Evolutionary conservation across 1,140 invertebrate genomes (phyloP).

Genomic region (Aphelinus certus): DNA sequence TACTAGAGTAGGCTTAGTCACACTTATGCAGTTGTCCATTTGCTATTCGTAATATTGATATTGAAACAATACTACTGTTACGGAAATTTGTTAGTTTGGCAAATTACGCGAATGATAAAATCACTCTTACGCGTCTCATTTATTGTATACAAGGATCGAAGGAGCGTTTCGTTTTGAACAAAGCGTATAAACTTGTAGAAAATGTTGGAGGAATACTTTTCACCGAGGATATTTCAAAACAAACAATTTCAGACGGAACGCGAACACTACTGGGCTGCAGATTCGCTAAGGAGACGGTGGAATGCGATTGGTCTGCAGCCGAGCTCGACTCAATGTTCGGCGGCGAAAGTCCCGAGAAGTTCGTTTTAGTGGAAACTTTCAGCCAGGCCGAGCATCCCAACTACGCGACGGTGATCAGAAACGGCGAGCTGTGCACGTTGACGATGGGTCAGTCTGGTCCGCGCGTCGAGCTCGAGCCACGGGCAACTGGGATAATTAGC

Average conservation of each 20-base stretch:
- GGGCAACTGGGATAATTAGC: not conserved
- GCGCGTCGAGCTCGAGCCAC: not conserved
- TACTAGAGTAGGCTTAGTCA: too few relatives aligned
- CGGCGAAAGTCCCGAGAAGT: conserved; percentile 54
- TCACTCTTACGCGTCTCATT: too few relatives aligned
- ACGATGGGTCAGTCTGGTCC: conserved; percentile 45
- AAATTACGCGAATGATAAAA: too few relatives aligned
- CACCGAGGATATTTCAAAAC: too few relatives aligned
- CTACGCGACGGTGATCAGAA: conserved; percentile 62
- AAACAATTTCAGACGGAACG: conserved; percentile 58
- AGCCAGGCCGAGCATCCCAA: conserved; percentile 65
- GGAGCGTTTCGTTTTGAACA: too few relatives aligned
- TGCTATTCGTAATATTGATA: too few relatives aligned
- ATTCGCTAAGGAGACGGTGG: conserved; percentile 55
- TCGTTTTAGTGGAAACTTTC: conserved; percentile 63
- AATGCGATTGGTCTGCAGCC: conserved; percentile 53
- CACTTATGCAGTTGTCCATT: too few relatives aligned
- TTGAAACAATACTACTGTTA: too few relatives aligned
- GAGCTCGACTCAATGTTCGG: conserved; percentile 49
- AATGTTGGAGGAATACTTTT: too few relatives aligned
- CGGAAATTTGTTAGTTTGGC: too few relatives aligned
- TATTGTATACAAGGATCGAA: too few relatives aligned
- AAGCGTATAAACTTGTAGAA: too few relatives aligned
- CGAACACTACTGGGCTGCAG: conserved; percentile 61
- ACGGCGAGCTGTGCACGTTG: conserved; percentile 47